Evolutionary conservation across 2,888 invertebrate species (phyloP).

Genomic region (Acleris holmiana): DNA sequence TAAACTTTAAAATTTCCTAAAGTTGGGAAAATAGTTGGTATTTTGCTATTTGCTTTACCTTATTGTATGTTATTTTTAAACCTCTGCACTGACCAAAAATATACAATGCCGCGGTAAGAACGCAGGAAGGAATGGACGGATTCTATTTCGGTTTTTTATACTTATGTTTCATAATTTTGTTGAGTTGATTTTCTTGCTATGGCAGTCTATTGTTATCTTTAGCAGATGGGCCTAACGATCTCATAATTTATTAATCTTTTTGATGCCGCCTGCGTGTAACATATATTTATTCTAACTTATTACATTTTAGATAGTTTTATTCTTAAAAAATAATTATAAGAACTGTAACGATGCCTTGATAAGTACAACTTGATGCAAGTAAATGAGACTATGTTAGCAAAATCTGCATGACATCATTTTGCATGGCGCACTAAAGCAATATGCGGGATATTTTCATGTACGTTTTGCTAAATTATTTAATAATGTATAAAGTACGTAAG

Average conservation of each 20-base stretch:
- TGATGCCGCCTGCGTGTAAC: constrained; percentile 16
- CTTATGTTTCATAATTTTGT: too few relatives aligned
- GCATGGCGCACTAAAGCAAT: background rate
- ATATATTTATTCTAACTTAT: constrained; percentile 31
- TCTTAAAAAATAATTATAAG: constrained; percentile 17
- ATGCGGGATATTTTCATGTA: constrained; percentile 45
- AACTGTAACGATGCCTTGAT: constrained; percentile 52
- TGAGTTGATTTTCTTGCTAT: too few relatives aligned
- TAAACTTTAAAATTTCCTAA: too few relatives aligned
- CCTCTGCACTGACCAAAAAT: too few relatives aligned
- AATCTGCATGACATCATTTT: constrained; percentile 44
- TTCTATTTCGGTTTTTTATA: too few relatives aligned
- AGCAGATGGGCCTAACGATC: constrained; percentile 21
- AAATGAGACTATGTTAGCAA: constrained; percentile 41
- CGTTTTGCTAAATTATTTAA: constrained; percentile 49
- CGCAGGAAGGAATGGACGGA: too few relatives aligned
- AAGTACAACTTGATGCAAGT: constrained; percentile 59
- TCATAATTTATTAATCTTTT: constrained; percentile 23
- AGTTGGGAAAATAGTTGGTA: too few relatives aligned
- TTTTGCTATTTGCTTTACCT: too few relatives aligned
- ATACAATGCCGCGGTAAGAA: too few relatives aligned
- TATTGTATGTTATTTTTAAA: too few relatives aligned
- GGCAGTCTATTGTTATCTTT: background rate
- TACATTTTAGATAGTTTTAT: constrained; percentile 28
- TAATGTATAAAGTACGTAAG: constrained; percentile 65